phyloP scores from a whole-genome alignment of 2,888 invertebrate species.

The Escarpia spicata region DNA sequence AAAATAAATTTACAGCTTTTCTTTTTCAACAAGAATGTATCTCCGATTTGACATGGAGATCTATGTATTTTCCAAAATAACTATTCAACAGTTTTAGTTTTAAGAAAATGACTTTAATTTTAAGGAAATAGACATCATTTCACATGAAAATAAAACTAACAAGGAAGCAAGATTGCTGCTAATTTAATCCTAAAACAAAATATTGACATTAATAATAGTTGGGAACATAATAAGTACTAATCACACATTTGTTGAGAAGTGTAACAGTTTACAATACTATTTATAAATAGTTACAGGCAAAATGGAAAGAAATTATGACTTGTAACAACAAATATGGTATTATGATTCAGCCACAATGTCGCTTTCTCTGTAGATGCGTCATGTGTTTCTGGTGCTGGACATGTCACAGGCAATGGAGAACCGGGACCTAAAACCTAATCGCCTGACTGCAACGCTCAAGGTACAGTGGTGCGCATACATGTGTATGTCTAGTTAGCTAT shows the following conservation, averaged over 20 bases:
- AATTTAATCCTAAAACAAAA: neutral
- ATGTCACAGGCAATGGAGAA: conserved; percentile 93
- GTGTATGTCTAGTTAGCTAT: neutral
- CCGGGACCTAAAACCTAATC: conserved; percentile 93
- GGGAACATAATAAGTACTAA: neutral
- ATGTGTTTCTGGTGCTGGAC: conserved; percentile 90
- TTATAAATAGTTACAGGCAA: neutral
- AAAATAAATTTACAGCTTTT: too few relatives aligned
- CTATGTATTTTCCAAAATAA: too few relatives aligned
- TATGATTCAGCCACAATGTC: neutral
- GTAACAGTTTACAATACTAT: neutral
- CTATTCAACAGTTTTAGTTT: neutral
- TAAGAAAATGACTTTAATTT: neutral
- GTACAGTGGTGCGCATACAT: conserved; percentile 66
- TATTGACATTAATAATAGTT: neutral
- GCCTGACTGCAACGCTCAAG: conserved; percentile 87
- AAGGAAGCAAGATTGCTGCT: neutral
- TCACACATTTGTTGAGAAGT: neutral
- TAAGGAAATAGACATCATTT: neutral
- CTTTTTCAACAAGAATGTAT: too few relatives aligned
- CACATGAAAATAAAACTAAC: neutral
- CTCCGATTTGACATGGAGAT: too few relatives aligned
- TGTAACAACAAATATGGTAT: neutral
- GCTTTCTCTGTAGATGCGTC: conserved; percentile 80
- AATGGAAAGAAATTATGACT: neutral